phyloP scores from a whole-genome alignment of 2,797 vertebrate species.

The Chelidonichthys spinosus region DNA sequence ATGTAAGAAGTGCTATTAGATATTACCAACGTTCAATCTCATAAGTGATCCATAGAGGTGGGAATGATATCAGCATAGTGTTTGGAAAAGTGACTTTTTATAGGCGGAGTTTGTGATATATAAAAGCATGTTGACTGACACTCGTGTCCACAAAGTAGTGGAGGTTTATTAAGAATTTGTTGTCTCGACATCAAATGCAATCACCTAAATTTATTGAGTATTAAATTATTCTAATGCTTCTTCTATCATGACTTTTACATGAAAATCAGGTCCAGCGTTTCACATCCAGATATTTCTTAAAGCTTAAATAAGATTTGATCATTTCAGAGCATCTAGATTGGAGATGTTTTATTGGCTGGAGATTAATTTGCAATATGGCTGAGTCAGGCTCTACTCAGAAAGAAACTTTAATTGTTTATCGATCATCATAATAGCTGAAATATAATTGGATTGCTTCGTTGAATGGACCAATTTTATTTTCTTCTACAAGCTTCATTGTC shows the following conservation, averaged over 20 bases:
- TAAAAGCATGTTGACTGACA: slow-evolving; percentile 50
- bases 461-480: slow-evolving; percentile 27
- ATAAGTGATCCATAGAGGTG: slow-evolving; percentile 62
- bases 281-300: slow-evolving; percentile 4
- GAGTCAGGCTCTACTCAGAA: slow-evolving; percentile 5
- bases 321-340: slow-evolving; percentile 18
- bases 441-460: slow-evolving; percentile 40
- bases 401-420: slow-evolving; percentile 41
- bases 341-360: slow-evolving; percentile 24
- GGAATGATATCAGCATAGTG: slow-evolving; percentile 62
- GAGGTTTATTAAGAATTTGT: slow-evolving; percentile 53
- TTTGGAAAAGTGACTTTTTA: slow-evolving; percentile 75
- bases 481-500: slow-evolving; percentile 6
- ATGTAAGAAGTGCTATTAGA: slow-evolving; percentile 44
- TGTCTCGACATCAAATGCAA: slow-evolving; percentile 40
- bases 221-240: slow-evolving; percentile 60
- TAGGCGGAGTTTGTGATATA: slow-evolving; percentile 45
- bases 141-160: slow-evolving; percentile 34
- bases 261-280: slow-evolving; percentile 30
- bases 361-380: slow-evolving; percentile 14
- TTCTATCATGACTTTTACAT: slow-evolving; percentile 55
- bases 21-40: slow-evolving; percentile 66
- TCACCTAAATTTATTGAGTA: slow-evolving; percentile 45
- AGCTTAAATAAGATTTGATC: slow-evolving; percentile 16
- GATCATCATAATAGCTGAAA: slow-evolving; percentile 48